phyloP scores from a whole-genome alignment of 2,113 vertebrate species.

The Dasyurus viverrinus region DNA sequence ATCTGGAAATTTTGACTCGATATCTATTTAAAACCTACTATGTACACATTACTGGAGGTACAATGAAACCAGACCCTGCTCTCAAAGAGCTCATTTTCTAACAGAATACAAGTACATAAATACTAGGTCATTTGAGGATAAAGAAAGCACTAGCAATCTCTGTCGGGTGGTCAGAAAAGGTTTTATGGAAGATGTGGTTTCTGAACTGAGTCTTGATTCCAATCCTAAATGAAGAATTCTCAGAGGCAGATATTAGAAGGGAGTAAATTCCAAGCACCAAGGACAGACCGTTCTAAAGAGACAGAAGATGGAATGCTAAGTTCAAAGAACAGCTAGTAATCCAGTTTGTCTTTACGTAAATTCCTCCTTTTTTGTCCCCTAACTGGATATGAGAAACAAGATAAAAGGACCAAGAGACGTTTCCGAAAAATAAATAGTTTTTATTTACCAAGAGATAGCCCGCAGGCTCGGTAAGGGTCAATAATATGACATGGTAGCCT shows the following conservation, averaged over 20 bases:
- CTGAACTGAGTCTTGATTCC: not conserved
- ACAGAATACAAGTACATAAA: not conserved
- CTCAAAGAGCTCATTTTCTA: not conserved
- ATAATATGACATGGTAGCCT: not conserved
- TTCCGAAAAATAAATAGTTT: not conserved
- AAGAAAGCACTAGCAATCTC: not conserved
- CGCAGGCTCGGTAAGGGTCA: not conserved
- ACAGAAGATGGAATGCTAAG: not conserved
- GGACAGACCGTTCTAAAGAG: not conserved
- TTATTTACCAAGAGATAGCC: not conserved
- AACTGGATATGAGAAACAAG: not conserved
- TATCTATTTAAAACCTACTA: not conserved
- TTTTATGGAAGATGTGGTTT: not conserved
- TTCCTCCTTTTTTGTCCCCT: not conserved
- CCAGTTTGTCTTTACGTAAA: not conserved
- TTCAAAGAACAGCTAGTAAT: not conserved
- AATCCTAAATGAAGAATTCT: slow-evolving; percentile 6
- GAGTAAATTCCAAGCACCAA: not conserved
- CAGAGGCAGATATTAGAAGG: not conserved
- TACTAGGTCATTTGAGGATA: not conserved
- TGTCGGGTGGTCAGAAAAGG: not conserved
- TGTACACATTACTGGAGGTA: not conserved
- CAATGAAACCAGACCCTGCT: not conserved
- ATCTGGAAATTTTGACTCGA: not conserved
- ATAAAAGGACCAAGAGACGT: not conserved